A percentile compares a stretch with the other conserved stretches of the same genome.
Evolutionary conservation across 2,888 invertebrate genomes (phyloP).

Genomic region (Lampropteryx suffumata): DNA sequence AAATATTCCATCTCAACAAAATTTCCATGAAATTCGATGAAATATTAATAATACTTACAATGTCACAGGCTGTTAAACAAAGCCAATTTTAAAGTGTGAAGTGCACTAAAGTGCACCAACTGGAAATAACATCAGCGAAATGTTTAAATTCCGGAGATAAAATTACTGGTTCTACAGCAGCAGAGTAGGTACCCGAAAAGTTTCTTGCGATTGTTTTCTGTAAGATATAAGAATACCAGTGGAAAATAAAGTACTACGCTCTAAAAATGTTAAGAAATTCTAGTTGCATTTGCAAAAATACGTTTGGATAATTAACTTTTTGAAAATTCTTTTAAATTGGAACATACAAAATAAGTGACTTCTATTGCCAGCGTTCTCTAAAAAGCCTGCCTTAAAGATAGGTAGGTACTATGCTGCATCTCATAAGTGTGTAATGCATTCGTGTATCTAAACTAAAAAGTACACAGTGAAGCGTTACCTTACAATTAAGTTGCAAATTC

Average conservation of each 20-base stretch:
- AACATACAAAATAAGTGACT: no score
- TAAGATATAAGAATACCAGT: slow-evolving; percentile 15
- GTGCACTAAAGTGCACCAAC: slow-evolving; percentile 44
- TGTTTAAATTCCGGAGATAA: slow-evolving; percentile 46
- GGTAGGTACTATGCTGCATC: no score
- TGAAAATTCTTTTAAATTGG: no score
- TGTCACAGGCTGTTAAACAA: slow-evolving; percentile 33
- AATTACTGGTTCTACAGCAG: slow-evolving; percentile 48
- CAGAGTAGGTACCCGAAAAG: slow-evolving; percentile 29
- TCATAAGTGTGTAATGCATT: background rate
- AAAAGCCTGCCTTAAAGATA: no score
- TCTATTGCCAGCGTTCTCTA: no score
- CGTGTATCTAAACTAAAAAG: slow-evolving; percentile 8
- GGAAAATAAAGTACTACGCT: slow-evolving; percentile 8
- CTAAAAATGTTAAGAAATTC: slow-evolving; percentile 2
- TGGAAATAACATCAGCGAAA: slow-evolving; percentile 43
- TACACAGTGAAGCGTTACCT: slow-evolving; percentile 16
- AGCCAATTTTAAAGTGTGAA: slow-evolving; percentile 39
- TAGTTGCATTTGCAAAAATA: background rate
- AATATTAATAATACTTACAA: slow-evolving; percentile 21
- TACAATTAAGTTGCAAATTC: slow-evolving; percentile 38
- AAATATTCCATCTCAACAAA: slow-evolving; percentile 11
- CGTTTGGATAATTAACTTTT: no score
- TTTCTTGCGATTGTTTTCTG: slow-evolving; percentile 26
- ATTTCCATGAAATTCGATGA: slow-evolving; percentile 17